phyloP scores from a whole-genome alignment of 2,113 vertebrate genomes.

The Seriola dumerili region DNA sequence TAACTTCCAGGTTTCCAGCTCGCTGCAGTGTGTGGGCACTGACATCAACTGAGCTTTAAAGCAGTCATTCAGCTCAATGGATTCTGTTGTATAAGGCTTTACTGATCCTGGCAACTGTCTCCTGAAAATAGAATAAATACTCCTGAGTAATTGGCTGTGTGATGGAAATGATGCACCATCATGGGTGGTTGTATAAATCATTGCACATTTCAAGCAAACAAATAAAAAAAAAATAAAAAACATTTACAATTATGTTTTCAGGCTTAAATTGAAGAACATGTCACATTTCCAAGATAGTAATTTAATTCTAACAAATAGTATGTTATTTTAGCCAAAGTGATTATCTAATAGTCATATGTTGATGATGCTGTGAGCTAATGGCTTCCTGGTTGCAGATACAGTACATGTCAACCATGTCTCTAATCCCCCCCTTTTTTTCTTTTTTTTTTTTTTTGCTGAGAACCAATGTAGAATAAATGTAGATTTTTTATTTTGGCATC shows the following conservation, averaged over 20 bases:
- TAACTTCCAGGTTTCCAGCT: constrained; percentile 5
- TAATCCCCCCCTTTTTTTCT: background rate
- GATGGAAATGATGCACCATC: constrained; percentile 30
- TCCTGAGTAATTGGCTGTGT: constrained; percentile 22
- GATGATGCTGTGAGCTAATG: constrained; percentile 15
- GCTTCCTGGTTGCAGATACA: constrained; percentile 15
- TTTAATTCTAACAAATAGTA: constrained; percentile 33
- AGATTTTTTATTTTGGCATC: constrained; percentile 43
- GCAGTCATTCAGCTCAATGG: constrained; percentile 13
- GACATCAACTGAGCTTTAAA: constrained; percentile 17
- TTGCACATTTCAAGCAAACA: constrained; percentile 18
- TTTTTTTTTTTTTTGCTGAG: constrained; percentile 10
- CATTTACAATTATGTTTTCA: constrained; percentile 31
- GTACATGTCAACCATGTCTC: constrained; percentile 11
- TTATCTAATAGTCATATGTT: constrained; percentile 14
- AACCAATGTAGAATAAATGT: constrained; percentile 37
- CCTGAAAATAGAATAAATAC: constrained; percentile 38
- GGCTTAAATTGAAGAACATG: constrained; percentile 36
- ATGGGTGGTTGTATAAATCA: constrained; percentile 26
- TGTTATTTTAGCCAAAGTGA: constrained; percentile 23
- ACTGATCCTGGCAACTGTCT: constrained; percentile 20
- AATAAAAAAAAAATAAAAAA: constrained; percentile 7
- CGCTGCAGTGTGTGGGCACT: background rate
- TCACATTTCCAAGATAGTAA: constrained; percentile 9
- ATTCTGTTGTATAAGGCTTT: constrained; percentile 9